These are phyloP conservation scores for Elegia similella DNA, from an alignment of 2,888 invertebrate genomes.

Conservation along the genomic window DNA sequence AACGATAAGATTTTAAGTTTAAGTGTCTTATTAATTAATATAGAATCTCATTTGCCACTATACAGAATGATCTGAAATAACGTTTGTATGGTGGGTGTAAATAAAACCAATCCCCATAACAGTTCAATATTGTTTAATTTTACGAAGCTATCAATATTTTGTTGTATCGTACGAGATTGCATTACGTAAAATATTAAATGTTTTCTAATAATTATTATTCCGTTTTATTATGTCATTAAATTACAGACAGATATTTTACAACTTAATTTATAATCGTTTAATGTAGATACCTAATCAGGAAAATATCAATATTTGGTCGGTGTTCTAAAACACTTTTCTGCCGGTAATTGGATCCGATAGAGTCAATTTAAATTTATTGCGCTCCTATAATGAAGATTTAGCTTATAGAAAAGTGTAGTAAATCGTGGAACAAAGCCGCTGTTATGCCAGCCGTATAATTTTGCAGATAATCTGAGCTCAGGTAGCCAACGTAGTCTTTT, in stretches of 20 bases:
- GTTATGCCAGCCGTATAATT: constrained; percentile 59
- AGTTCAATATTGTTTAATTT: background rate
- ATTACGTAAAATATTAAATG: background rate
- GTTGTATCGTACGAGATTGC: background rate
- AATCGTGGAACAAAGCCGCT: constrained; percentile 52
- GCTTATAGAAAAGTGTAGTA: constrained; percentile 46
- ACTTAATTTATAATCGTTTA: background rate
- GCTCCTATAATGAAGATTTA: constrained; percentile 73
- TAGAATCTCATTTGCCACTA: no score
- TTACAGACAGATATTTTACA: background rate
- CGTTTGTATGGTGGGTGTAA: no score
- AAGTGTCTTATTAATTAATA: no score
- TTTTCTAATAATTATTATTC: background rate
- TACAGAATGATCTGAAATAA: no score
- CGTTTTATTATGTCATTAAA: background rate
- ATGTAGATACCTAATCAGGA: background rate
- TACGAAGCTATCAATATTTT: background rate
- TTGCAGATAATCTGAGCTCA: constrained; percentile 59
- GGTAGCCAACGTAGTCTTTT: constrained; percentile 60
- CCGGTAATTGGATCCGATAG: constrained; percentile 65
- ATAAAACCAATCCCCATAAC: no score
- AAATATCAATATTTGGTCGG: background rate
- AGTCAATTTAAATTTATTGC: constrained; percentile 58
- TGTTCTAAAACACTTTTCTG: constrained; percentile 30
- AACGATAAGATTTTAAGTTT: no score